Base-by-base conservation (phyloP, 2,888 invertebrate species). In the Cheilosia vernalis region DNA sequence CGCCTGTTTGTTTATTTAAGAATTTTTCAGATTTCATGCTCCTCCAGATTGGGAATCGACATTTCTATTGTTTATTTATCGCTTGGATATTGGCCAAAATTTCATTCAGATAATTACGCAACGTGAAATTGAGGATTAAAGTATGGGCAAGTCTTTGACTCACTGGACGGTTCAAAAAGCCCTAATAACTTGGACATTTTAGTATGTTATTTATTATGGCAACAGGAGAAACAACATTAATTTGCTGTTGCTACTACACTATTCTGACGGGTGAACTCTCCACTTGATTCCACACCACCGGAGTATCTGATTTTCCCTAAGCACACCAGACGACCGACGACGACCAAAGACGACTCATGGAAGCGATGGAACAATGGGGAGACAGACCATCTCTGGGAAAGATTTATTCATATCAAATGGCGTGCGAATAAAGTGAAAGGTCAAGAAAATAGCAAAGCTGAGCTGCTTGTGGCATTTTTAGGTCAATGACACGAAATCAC, bases 41-140 rank as follows among this genome's bases (percentile, higher is more conserved):
- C 78, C 80, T n/a, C 83, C 84, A 85, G 88, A 77, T 88, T 87
- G 88, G 76, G 87, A 85, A 88, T 87, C 40, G 42, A 64, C 24
- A 58, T 61, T 76, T 56, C 72, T 49, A 55, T 77, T 81, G 77
- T 82, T 82, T 66, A 69, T 58, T 85, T 88, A 83, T 87, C 87
- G 73, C 76, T 88, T 84, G 82, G 76, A 76, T 79, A 83, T 86
- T 74, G 51, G 72, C 64, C 85, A 63, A 81, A 61, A 78, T 1
- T 88, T 87, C 87, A 73, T 84, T 88, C 87, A 87, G 82, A 87
- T 87, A 73, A 78, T 67, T 78, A 56, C 72, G 61, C 60, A 78
- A 78, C 47, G 49, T 49, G 49, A 81, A 80, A 61, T 58, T 24
- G 51, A 74, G 53, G 37, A 58, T 58, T 51, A 69, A 81, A 56